Evolutionary conservation across 2,888 invertebrate genomes (phyloP), one percentile per base, ranked within the genome.

Genomic region (Cephonodes hylas): DNA sequence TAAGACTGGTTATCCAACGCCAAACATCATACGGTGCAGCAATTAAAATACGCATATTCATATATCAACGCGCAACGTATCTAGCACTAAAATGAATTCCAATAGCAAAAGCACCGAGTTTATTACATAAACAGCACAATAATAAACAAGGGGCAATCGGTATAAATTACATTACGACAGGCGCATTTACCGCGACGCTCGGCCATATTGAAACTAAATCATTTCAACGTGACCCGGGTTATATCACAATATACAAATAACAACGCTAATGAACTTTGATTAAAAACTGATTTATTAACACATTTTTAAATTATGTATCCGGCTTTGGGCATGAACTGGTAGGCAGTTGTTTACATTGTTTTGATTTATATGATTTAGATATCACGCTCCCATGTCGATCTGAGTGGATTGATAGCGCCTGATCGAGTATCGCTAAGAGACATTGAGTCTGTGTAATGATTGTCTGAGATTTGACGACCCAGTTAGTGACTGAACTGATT

Each of bases 161-260:
- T 85, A 88, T 89, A 89, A 89, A 89, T 89, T 83, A 86, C 75
- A 67, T 60, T 67, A 67, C 69, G 86, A 87, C 88, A 84, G 83
- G 69, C 80, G 77, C 81, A 81, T 83, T 85, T 83, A 83, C 81
- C 72, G 78, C 82, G 79, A 80, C 84, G 81, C 83, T 81, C 68
- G 79, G 75, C 81, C 74, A 79, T 84, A 89, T 87, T 87, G 86
- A 87, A 88, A 85, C 83, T 90, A 88, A 88, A 88, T 90, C 86
- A 89, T 84, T 83, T 77, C 81, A 80, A 80, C 82, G 81, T 86
- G 84, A 86, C 81, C 81, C 63, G 42, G 56, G 53, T 27, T 18
- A 23, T 68, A 66, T 72, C 71, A 72, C 72, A 72, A 79, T 79
- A 81, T 79, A 84, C 85, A 84, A 86, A 85, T 84, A 84, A 80